Conservation (phyloP, 2,113 vertebrate species). For the Cettia cetti region DNA sequence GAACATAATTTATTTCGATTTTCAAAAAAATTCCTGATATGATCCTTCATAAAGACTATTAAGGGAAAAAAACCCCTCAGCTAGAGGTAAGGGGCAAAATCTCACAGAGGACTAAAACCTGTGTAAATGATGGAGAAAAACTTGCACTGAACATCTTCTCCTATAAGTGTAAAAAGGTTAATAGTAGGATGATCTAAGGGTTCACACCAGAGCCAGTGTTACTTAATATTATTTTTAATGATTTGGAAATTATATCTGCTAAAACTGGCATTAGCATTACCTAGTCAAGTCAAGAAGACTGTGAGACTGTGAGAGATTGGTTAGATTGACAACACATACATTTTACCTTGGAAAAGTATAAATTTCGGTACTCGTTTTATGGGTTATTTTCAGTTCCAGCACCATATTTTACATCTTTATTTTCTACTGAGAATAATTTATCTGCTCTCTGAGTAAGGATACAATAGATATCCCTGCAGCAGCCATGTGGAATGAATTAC, state of each 20-base stretch:
- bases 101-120: neutral
- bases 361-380: neutral
- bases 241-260: neutral
- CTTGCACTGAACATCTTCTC: neutral
- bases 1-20: slow-evolving; percentile 7
- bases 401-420: neutral
- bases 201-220: neutral
- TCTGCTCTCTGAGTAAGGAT: neutral
- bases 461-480: neutral
- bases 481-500: neutral
- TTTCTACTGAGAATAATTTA: neutral
- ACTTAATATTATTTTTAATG: neutral
- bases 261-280: neutral
- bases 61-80: slow-evolving; percentile 15
- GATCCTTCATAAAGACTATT: neutral
- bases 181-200: neutral
- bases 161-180: neutral
- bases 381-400: neutral
- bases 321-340: neutral
- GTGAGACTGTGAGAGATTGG: neutral
- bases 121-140: neutral
- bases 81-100: neutral
- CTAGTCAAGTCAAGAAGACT: neutral
- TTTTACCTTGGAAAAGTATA: neutral
- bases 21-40: neutral